Evolutionary conservation across 2,797 vertebrate species (phyloP), one percentile per base, ranked within the genome.

Genomic region (Ciconia nigra): DNA sequence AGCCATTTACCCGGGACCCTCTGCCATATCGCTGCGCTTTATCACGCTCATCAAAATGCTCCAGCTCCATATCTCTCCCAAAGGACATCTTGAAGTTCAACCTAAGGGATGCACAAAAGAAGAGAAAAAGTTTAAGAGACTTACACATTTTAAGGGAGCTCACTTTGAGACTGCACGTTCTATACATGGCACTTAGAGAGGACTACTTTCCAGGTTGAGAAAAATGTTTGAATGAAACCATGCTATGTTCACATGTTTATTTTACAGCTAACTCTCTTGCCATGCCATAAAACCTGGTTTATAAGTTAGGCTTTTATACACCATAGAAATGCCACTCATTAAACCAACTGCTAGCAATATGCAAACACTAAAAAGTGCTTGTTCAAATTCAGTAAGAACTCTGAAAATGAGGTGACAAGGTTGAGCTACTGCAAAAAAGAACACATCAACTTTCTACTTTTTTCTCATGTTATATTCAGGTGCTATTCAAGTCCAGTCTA

Each of bases 1-100:
- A 98, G 62, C 99, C 99, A 10, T 99, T 99, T 51, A 99, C 99
- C 89, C 99, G 98, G 5, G 99, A 99, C 77, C 99, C 98, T 28
- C 99, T 98, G 72, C 98, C 98, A 81, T 99, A 99, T 44, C 99
- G 98, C 97, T 99, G 99, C 28, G 99, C 99, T 98, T 99, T 99
- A 97, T 99, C 99, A 94, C 99, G 98, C 98, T 99, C 99, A 33
- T 99, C 99, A 93, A 99, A 99, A 97, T 99, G 99, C 97, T 99
- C 99, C 98, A 99, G 97, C 98, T 99, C 99, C 99, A 99, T 99
- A 91, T 98, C 98, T 98, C 98, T 98, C 91, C 98, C 98, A 44
- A 98, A 98, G 47, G 98, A 98, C 98, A 98, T 98, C 91, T 78
- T 96, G 72, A 52, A 76, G 35, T 87, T 93, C 88, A 96, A 96